phyloP scores from a whole-genome alignment of 2,113 vertebrate species.

The Crotophaga sulcirostris region DNA sequence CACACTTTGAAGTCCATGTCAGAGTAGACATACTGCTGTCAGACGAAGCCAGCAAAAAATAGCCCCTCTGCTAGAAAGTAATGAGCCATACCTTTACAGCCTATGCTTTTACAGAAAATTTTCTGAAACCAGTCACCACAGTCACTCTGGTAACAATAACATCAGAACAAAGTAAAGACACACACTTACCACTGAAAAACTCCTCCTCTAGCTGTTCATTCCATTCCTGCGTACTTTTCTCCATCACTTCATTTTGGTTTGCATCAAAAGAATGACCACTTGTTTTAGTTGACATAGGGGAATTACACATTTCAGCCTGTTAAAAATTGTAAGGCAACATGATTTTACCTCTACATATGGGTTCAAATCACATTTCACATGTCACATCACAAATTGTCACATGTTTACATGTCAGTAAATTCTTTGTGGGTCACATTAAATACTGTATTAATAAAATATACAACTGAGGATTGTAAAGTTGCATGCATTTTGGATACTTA shows the following conservation, averaged over 20 bases:
- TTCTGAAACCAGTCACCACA: background rate
- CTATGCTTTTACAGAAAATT: background rate
- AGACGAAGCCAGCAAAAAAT: background rate
- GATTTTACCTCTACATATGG: background rate
- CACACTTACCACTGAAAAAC: constrained; percentile 74
- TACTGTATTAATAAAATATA: background rate
- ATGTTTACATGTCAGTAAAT: background rate
- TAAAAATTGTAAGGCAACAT: constrained; percentile 19
- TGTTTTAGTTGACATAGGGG: constrained; percentile 24
- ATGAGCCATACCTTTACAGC: background rate
- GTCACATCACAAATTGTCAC: background rate
- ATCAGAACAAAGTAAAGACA: background rate
- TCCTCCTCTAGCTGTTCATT: constrained; percentile 74
- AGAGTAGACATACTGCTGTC: background rate
- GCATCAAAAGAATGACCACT: constrained; percentile 21
- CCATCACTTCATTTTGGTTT: constrained; percentile 45
- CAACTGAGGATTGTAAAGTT: background rate
- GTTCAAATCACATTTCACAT: background rate
- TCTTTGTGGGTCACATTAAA: background rate
- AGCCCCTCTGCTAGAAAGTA: background rate
- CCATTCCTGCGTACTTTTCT: constrained; percentile 60
- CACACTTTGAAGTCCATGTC: background rate
- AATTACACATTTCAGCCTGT: constrained; percentile 61
- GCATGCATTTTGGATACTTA: background rate
- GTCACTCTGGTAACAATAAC: background rate